Evolutionary conservation across 2,888 invertebrate genomes (phyloP).

Genomic region (Noctuana brunneofusca): DNA sequence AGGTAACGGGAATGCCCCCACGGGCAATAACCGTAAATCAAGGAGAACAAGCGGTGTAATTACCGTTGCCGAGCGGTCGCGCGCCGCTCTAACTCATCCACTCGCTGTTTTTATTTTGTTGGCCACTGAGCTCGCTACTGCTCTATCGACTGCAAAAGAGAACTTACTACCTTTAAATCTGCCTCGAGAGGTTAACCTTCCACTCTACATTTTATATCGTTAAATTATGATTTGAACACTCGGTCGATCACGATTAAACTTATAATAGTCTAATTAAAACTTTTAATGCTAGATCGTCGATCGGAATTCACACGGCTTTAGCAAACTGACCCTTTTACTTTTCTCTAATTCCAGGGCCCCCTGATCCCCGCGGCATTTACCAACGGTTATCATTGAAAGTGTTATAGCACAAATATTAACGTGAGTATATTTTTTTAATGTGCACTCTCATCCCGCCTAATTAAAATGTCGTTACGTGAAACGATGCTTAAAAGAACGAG

Average conservation of each 20-base stretch:
- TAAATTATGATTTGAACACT: constrained; percentile 63
- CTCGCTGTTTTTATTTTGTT: constrained; percentile 80
- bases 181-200: constrained; percentile 74
- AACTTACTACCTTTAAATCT: constrained; percentile 79
- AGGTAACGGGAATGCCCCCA: constrained; percentile 81
- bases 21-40: constrained; percentile 84
- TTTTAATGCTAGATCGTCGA: constrained; percentile 24
- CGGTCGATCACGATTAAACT: constrained; percentile 30
- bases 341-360: constrained; percentile 90
- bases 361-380: constrained; percentile 99
- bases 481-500: constrained; percentile 55
- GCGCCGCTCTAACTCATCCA: constrained; percentile 80
- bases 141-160: constrained; percentile 77
- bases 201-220: constrained; percentile 70
- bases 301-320: constrained; percentile 28
- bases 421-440: constrained; percentile 72
- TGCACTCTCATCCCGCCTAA: constrained; percentile 57
- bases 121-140: constrained; percentile 69
- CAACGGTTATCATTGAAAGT: constrained; percentile 97
- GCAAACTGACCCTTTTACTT: constrained; percentile 35
- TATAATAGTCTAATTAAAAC: constrained; percentile 32
- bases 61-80: constrained; percentile 81
- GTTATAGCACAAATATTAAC: constrained; percentile 81
- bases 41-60: constrained; percentile 84
- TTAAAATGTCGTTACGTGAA: constrained; percentile 68